A percentile compares a stretch with the other conserved stretches of the same genome.
Evolutionary conservation across 2,113 vertebrate genomes (phyloP).

Genomic region (Chiloscyllium plagiosum): DNA sequence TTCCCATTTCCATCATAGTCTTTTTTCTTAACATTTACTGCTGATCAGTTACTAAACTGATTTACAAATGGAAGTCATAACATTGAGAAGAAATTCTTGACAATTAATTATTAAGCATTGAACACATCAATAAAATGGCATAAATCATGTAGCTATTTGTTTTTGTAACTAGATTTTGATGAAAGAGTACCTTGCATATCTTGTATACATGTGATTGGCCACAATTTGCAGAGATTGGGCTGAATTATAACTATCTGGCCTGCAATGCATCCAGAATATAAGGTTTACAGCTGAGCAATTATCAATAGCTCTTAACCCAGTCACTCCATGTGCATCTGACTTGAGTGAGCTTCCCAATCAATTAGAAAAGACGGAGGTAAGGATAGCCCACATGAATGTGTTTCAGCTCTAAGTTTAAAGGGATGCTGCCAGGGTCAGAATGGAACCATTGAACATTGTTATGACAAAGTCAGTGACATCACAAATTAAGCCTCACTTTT

Average conservation of each 20-base stretch:
- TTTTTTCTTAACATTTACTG: not conserved
- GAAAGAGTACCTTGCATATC: not conserved
- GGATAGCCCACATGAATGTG: too few relatives aligned
- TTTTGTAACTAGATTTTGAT: conserved; percentile 9
- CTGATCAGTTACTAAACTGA: not conserved
- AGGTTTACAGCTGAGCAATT: too few relatives aligned
- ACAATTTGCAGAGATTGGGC: not conserved
- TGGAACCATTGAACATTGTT: not conserved
- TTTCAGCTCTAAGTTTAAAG: too few relatives aligned
- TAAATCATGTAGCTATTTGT: not conserved
- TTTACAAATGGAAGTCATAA: not conserved
- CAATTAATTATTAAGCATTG: not conserved
- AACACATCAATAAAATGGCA: not conserved
- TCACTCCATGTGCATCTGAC: too few relatives aligned
- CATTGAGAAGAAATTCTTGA: not conserved
- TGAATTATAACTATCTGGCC: too few relatives aligned
- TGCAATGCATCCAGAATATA: too few relatives aligned
- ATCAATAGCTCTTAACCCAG: too few relatives aligned
- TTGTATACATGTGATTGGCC: not conserved
- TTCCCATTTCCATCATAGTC: not conserved
- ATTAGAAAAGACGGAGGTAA: too few relatives aligned
- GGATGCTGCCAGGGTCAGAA: too few relatives aligned
- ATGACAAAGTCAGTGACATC: too few relatives aligned
- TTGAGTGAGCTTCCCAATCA: too few relatives aligned
- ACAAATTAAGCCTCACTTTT: too few relatives aligned